A percentile compares a stretch with the other conserved stretches of the same genome.
phyloP scores from a whole-genome alignment of 2,888 invertebrate genomes.

The Acleris emargana region DNA sequence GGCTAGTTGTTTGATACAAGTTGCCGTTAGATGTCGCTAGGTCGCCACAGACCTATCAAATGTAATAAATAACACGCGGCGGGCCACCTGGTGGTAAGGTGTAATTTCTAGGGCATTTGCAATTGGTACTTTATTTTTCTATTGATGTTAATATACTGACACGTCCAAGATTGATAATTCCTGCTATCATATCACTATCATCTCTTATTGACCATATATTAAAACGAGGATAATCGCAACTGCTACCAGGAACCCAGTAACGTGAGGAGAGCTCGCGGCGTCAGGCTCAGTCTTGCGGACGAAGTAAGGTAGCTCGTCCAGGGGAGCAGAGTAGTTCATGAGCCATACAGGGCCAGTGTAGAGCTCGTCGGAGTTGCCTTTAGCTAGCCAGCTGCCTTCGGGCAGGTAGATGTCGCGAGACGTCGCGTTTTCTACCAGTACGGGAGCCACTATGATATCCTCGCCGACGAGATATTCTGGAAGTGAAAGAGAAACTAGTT shows the following conservation, averaged over 20 bases:
- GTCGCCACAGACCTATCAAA: too few relatives aligned
- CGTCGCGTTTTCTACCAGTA: constrained; percentile 85
- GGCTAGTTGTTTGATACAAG: too few relatives aligned
- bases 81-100: too few relatives aligned
- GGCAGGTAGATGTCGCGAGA: constrained; percentile 90
- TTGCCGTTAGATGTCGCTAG: too few relatives aligned
- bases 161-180: background rate
- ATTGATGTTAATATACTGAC: too few relatives aligned
- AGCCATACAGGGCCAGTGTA: constrained; percentile 86
- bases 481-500: constrained; percentile 41
- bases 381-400: constrained; percentile 88
- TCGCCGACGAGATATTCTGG: constrained; percentile 92
- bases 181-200: background rate
- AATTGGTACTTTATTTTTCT: too few relatives aligned
- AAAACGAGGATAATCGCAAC: constrained; percentile 49
- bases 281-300: constrained; percentile 51
- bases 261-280: constrained; percentile 42
- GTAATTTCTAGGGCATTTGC: too few relatives aligned
- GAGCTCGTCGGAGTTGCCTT: constrained; percentile 67
- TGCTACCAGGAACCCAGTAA: constrained; percentile 50
- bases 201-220: background rate
- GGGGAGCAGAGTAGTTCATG: constrained; percentile 85
- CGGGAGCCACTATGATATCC: constrained; percentile 90
- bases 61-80: too few relatives aligned
- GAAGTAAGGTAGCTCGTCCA: constrained; percentile 89